Evolutionary conservation across 2,797 vertebrate species (phyloP), one percentile per base, ranked within the genome.

Genomic region (Argya squamiceps): DNA sequence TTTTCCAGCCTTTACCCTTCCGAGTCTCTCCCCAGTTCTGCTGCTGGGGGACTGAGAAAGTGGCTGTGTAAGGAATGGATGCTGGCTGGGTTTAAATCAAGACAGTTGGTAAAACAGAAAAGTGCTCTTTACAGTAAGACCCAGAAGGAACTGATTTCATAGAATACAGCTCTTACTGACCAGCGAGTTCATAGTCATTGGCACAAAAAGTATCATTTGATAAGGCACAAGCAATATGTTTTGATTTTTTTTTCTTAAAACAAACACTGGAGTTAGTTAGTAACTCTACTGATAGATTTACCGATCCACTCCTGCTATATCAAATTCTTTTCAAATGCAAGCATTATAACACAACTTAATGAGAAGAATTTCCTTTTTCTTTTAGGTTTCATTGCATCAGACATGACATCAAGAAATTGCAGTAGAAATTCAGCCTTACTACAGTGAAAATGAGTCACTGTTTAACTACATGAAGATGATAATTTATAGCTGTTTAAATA

Each of bases 401-500:
- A 98, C 88, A 98, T 98, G 98, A 98, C 98, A 7, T 98, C 98
- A 55, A 98, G 98, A 96, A 98, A 98, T 89, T 98, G 98, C 89
- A 98, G 98, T 86, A 98, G 98, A 68, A 90, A 71, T 47, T 76
- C 98, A 98, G 96, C 94, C 98, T 93, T 98, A 98, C 96, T 98
- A 97, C 86, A 98, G 98, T 6, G 96, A 98, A 97, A 96, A 98
- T 79, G 97, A 98, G n/a, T 98, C 98, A 3, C 98, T 98, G 46
- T 98, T 98, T 15, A 98, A 98, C 96, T 98, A 98, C 93, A 96
- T 98, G 92, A 98, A 98, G 94, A 96, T 91, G 97, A 98, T 79
- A 97, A 71, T 98, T 4, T 98, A 98, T 65, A 90, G 95, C 80
- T 98, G 97, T 58, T 93, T 92, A 80, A 71, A 63, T 69, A 41